phyloP scores from a whole-genome alignment of 2,797 vertebrate genomes.

The Poeciliopsis turneri region DNA sequence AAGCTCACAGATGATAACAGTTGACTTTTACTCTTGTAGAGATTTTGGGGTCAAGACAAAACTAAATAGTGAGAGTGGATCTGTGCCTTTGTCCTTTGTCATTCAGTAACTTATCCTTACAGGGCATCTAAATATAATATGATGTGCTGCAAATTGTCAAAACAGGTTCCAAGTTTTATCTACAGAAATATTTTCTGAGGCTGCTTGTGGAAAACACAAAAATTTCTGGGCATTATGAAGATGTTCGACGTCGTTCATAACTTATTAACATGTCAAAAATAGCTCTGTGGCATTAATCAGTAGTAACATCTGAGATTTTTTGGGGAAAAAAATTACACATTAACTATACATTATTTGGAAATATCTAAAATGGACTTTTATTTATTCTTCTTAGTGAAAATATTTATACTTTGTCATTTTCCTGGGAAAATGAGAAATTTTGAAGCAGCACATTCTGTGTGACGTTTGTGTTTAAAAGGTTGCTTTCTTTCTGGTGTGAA shows the following conservation, averaged over 20 bases:
- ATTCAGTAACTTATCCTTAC: background rate
- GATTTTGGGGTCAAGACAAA: conserved; percentile 1
- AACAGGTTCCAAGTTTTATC: background rate
- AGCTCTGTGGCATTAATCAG: background rate
- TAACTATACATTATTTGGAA: background rate
- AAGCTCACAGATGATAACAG: background rate
- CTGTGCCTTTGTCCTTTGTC: background rate
- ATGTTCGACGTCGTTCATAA: background rate
- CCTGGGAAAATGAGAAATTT: background rate
- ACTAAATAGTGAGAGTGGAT: background rate
- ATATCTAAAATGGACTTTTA: background rate
- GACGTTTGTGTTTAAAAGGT: background rate
- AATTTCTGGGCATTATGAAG: background rate
- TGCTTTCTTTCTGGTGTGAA: background rate
- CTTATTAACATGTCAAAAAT: background rate
- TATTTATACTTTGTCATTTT: background rate
- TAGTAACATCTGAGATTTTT: background rate
- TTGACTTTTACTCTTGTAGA: conserved; percentile 7
- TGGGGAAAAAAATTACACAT: background rate
- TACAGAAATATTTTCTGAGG: background rate
- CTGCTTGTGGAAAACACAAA: background rate
- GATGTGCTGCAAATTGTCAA: background rate
- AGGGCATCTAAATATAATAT: background rate
- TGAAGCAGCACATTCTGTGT: background rate
- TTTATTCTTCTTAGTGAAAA: background rate